Evolutionary conservation across 2,797 vertebrate species (phyloP), one percentile per base, ranked within the genome.

Genomic region (Epinephelus coioides): DNA sequence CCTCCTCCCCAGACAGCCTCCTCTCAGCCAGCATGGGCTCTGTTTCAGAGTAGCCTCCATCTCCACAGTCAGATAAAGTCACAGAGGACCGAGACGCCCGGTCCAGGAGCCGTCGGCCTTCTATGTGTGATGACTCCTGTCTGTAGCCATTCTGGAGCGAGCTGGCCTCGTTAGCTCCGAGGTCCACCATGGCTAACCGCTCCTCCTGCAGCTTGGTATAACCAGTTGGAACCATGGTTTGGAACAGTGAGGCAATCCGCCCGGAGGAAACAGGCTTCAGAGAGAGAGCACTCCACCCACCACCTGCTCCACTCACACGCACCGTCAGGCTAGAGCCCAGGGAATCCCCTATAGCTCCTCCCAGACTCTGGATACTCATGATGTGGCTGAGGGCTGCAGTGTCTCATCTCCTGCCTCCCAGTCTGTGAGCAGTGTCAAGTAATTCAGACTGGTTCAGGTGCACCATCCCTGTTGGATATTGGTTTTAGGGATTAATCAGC

Each of bases 201-300:
- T 98, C 98, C 69, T 99, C 98, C 89, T 97, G 97, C 49, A 95
- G 96, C 64, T 96, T 97, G 87, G 96, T 96, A 85, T 97, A 98
- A 79, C 96, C 96, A 15, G 96, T 94, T 5, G 98, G 97, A 74
- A 99, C 98, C 97, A 99, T 98, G 81, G 95, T 98, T 82, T 97
- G 94, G 85, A 98, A 92, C 15, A 97, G 84, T 12, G 95, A 96
- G 86, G 96, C 76, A 79, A 97, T 93, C 66, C 95, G 95, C 44
- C 96, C 95, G 0, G 96, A 96, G 15, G 96, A 95, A 91, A 96
- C 71, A 3, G 96, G 94, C 84, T 94, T 97, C 62, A 97, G 87
- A 80, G 93, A 91, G 66, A 96, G 82, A 83, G 96, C 9, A 47
- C 91, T 97, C 96, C 97, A 97, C 69, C 95, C 92, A 53, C 95